A percentile compares a stretch with the other conserved stretches of the same genome.
These are phyloP conservation scores for Coracias cyanogaster DNA, from an alignment of 2,797 vertebrate species.

Conservation along the genomic window DNA sequence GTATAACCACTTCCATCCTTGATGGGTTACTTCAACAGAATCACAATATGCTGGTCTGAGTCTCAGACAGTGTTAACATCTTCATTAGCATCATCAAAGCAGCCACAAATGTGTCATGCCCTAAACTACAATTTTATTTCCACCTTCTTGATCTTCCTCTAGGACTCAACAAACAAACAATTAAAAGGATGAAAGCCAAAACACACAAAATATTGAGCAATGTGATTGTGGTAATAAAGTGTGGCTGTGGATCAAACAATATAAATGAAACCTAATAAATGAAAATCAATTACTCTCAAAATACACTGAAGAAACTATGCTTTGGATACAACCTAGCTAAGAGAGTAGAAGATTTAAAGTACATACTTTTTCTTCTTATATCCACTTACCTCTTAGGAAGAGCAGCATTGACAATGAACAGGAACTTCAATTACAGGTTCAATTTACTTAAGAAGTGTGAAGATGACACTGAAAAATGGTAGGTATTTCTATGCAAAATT, in stretches of 20 bases:
- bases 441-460: not conserved
- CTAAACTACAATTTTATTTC: not conserved
- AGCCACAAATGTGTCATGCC: not conserved
- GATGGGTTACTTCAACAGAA: not conserved
- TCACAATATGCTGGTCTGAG: not conserved
- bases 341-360: not conserved
- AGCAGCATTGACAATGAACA: not conserved
- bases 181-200: not conserved
- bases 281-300: not conserved
- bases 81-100: not conserved
- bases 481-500: not conserved
- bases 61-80: accelerated
- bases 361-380: not conserved
- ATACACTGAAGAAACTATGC: not conserved
- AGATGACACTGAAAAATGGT: not conserved
- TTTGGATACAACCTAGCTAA: not conserved
- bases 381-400: not conserved
- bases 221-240: accelerated
- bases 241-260: not conserved
- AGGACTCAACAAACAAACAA: not conserved
- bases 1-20: not conserved
- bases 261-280: not conserved
- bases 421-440: not conserved
- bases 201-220: not conserved
- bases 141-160: not conserved